Percentiles rank a stretch among this genome's conserved stretches.
Evolutionary conservation across 2,113 vertebrate species (phyloP).

Genomic region (Diadophis punctatus): DNA sequence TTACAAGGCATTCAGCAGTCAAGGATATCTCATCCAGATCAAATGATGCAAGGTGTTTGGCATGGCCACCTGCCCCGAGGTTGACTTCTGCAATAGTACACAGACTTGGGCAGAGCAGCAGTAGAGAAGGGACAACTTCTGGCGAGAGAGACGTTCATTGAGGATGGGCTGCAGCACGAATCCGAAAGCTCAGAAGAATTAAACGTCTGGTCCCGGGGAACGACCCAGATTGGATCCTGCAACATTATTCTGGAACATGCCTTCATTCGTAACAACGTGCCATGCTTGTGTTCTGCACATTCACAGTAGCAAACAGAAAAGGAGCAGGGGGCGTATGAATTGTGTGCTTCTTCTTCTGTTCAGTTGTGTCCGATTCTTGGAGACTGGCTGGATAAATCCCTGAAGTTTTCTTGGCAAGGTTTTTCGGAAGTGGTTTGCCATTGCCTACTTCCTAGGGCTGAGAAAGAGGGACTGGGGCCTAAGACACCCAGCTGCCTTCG

Average conservation of each 20-base stretch:
- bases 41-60: conserved; percentile 12
- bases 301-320: not conserved
- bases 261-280: not conserved
- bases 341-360: not conserved
- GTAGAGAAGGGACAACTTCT: not conserved
- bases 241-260: not conserved
- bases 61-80: not conserved
- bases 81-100: fast-evolving
- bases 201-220: not conserved
- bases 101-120: too few species aligned
- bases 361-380: not conserved
- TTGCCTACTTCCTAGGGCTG: not conserved
- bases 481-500: too few species aligned
- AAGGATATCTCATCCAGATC: not conserved
- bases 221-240: not conserved
- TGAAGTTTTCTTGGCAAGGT: not conserved
- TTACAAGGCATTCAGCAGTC: conserved; percentile 17
- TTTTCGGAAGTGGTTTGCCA: not conserved
- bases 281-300: not conserved
- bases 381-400: not conserved
- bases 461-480: not conserved
- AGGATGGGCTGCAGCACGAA: not conserved
- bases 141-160: not conserved
- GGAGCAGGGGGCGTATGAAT: not conserved
- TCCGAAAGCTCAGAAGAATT: not conserved